Percentiles rank a stretch among this genome's conserved stretches.
These are phyloP conservation scores for Laspeyria flexula DNA, from an alignment of 2,888 invertebrate species.

Conservation along the genomic window DNA sequence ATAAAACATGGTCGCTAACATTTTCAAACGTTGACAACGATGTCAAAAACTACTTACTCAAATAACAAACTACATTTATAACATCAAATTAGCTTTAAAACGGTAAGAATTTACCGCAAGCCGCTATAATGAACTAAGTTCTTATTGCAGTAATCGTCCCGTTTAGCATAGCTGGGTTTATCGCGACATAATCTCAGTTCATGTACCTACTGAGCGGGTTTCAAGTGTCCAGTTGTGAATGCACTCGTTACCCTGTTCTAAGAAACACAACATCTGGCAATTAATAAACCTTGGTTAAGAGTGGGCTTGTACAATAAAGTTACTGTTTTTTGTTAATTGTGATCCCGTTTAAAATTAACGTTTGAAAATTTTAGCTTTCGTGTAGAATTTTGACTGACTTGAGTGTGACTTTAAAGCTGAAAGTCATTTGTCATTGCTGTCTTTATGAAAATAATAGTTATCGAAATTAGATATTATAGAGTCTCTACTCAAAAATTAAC, in stretches of 20 bases:
- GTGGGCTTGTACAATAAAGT: neutral
- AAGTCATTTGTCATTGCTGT: too few species aligned
- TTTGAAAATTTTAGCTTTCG: too few species aligned
- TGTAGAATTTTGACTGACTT: too few species aligned
- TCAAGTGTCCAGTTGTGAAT: constrained; percentile 30
- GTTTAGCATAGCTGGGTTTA: neutral
- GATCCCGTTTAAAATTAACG: too few species aligned
- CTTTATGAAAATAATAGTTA: too few species aligned
- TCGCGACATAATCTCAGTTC: neutral
- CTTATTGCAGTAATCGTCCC: neutral
- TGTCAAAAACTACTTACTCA: too few species aligned
- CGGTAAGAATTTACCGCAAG: neutral
- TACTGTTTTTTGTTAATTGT: neutral
- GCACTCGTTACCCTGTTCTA: constrained; percentile 29
- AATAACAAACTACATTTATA: neutral
- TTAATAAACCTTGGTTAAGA: neutral
- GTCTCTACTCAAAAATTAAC: too few species aligned
- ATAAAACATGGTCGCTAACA: too few species aligned
- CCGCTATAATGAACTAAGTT: neutral
- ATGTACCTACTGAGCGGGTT: constrained; percentile 17
- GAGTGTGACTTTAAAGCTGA: too few species aligned
- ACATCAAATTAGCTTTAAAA: neutral
- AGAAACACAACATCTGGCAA: constrained; percentile 31
- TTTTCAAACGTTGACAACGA: too few species aligned
- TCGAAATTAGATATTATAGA: too few species aligned